These are phyloP conservation scores for Tautogolabrus adspersus DNA, from an alignment of 2,113 vertebrate genomes.

Conservation along the genomic window DNA sequence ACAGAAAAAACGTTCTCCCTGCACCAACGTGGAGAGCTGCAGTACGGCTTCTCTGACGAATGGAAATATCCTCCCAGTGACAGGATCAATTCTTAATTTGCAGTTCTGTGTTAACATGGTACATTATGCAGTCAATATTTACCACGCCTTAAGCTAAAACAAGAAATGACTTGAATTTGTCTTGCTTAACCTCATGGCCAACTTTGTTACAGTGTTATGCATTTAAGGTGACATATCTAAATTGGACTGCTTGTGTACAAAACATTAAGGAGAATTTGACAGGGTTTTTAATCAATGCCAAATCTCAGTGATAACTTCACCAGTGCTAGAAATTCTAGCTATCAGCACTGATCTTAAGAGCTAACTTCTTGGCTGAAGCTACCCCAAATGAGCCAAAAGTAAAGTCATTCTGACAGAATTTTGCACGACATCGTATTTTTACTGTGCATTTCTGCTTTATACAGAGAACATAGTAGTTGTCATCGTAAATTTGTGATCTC, in stretches of 20 bases:
- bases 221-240: constrained; percentile 29
- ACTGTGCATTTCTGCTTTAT: constrained; percentile 24
- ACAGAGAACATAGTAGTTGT: constrained; percentile 12
- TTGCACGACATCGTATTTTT: constrained; percentile 43
- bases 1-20: constrained; percentile 26
- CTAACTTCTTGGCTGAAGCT: background rate
- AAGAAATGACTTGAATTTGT: constrained; percentile 53
- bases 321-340: constrained; percentile 13
- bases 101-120: constrained; percentile 62
- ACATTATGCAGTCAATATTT: constrained; percentile 58
- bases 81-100: constrained; percentile 74
- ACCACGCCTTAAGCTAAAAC: constrained; percentile 45
- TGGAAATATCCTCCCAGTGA: constrained; percentile 30
- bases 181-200: constrained; percentile 36
- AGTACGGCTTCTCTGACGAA: background rate
- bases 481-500: too few relatives aligned
- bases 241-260: constrained; percentile 18
- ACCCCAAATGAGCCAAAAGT: constrained; percentile 25
- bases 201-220: constrained; percentile 11
- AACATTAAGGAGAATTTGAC: background rate
- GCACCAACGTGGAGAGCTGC: constrained; percentile 27
- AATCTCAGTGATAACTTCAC: constrained; percentile 18
- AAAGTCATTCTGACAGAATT: constrained; percentile 56
- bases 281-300: constrained; percentile 31
- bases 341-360: constrained; percentile 32